Evolutionary conservation across 2,113 vertebrate species (phyloP), one percentile per base, ranked within the genome.

Genomic region (Mirounga angustirostris): DNA sequence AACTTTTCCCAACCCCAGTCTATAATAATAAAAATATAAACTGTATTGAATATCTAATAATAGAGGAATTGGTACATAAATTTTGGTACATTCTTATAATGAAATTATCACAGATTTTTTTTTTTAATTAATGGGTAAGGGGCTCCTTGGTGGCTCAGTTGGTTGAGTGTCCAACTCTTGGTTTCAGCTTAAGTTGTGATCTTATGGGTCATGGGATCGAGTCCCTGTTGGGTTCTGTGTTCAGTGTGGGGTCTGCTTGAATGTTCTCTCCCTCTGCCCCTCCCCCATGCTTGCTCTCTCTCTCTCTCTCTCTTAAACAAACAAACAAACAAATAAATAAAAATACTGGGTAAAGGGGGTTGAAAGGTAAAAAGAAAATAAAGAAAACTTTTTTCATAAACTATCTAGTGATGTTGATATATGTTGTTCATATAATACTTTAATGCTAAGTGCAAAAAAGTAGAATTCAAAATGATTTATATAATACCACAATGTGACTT

Each of bases 391-490:
- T 90, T 73, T 74, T 84, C 28, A 36, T 9, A 7, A 84, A 91
- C 40, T 83, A 33, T 76, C 36, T 92, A 46, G 19, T 86, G n/a
- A 79, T 59, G 67, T 6, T 89, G 15, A 52, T 94, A 87, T 89
- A 91, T 50, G 4, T 56, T 87, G 56, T 83, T 97, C 58, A 85
- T 52, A 71, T 85, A 80, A 87, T 79, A 50, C 14, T 67, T 80
- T 80, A 80, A 87, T 59, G 43, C 12, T 58, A 87, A 73, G 19
- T 30, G 4, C 11, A 50, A 52, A 74, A 96, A 59, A 61, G 10
- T 36, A 96, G 50, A 76, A 67, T 86, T 92, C 28, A 71, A 59
- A 81, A 76, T 82, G 11, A 88, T 59, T 93, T 85, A 58, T 74
- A 52, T 52, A 84, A 5, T 78, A 43, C 81, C 40, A 13, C 36